Conservation (phyloP, 2,888 invertebrate genomes). For the Hydrotaea diabolus region DNA sequence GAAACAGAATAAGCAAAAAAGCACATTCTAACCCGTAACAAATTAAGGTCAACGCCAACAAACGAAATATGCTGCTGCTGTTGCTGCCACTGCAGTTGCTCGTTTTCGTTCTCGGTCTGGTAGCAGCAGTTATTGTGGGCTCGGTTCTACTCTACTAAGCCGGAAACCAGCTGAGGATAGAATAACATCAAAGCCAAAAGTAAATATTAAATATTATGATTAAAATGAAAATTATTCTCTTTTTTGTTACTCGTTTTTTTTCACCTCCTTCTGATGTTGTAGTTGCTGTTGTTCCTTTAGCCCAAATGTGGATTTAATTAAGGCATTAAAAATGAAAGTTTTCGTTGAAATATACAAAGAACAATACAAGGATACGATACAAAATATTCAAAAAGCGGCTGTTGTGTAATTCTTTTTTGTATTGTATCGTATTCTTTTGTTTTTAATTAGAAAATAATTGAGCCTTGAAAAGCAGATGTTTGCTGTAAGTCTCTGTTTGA, state of each 20-base stretch:
- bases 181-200: slow-evolving; percentile 34
- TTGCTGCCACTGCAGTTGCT: too few relatives aligned
- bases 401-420: background rate
- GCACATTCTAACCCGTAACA: slow-evolving; percentile 15
- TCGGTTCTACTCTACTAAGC: background rate
- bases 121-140: background rate
- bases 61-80: slow-evolving; percentile 23
- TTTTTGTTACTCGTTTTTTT: background rate
- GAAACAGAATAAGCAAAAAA: background rate
- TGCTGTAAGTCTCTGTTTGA: too few relatives aligned
- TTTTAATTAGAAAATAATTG: background rate
- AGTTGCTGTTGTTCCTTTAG: background rate
- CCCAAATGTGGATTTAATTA: slow-evolving; percentile 18
- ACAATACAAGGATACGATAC: background rate
- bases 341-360: background rate
- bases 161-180: slow-evolving; percentile 14
- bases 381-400: background rate
- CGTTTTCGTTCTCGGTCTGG: background rate
- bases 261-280: background rate
- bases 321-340: slow-evolving; percentile 12
- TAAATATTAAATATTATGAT: slow-evolving; percentile 40
- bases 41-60: slow-evolving; percentile 29
- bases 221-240: slow-evolving; percentile 25
- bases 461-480: background rate
- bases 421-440: background rate